These are phyloP conservation scores for Spodoptera picta DNA, from an alignment of 2,888 invertebrate genomes.

Conservation along the genomic window DNA sequence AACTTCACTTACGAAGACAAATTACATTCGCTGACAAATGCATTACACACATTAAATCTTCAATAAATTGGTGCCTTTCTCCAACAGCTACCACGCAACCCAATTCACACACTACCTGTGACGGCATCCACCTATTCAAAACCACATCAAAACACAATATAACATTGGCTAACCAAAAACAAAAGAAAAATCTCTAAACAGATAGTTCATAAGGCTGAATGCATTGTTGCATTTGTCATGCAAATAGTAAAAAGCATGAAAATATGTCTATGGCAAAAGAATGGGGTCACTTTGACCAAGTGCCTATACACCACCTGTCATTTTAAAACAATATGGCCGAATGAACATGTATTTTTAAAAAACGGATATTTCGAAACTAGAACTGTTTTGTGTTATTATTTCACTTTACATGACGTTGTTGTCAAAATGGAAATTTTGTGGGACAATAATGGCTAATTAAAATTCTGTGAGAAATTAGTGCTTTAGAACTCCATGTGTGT, in stretches of 20 bases:
- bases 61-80: too few relatives aligned
- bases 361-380: conserved; percentile 34
- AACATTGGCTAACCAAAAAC: conserved; percentile 20
- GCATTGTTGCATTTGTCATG: conserved; percentile 48
- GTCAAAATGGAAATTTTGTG: too few relatives aligned
- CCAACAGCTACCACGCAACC: too few relatives aligned
- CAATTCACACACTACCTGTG: neutral
- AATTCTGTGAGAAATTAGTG: neutral
- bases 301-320: conserved; percentile 44
- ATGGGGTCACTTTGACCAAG: conserved; percentile 48
- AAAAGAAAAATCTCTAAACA: conserved; percentile 25
- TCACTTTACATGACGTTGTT: too few relatives aligned
- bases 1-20: too few relatives aligned
- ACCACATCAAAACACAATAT: conserved; percentile 23
- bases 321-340: conserved; percentile 21
- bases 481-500: too few relatives aligned
- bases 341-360: conserved; percentile 44
- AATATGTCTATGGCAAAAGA: conserved; percentile 24
- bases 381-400: conserved; percentile 8
- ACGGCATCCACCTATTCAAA: conserved; percentile 13
- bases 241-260: conserved; percentile 28
- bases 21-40: too few relatives aligned
- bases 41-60: too few relatives aligned
- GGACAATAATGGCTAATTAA: neutral
- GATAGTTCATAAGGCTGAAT: conserved; percentile 24